phyloP scores from a whole-genome alignment of 2,113 vertebrate genomes.

The Vulpes lagopus region DNA sequence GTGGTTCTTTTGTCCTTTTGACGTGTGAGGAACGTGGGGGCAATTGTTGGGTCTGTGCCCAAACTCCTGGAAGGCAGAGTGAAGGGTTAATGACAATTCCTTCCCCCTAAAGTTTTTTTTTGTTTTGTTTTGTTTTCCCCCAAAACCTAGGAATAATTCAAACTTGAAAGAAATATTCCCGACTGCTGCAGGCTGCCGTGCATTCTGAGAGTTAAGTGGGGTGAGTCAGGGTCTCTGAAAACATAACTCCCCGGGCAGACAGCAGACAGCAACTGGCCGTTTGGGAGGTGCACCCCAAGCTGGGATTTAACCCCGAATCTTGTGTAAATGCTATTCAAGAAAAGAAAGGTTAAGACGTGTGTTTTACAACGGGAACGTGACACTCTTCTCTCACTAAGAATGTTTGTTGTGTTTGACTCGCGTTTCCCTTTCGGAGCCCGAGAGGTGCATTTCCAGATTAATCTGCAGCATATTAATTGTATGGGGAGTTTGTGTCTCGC shows the following conservation, averaged over 20 bases:
- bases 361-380: neutral
- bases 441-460: slow-evolving; percentile 28
- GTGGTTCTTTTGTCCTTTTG: neutral
- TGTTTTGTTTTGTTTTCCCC: no score
- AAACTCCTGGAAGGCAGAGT: neutral
- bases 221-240: neutral
- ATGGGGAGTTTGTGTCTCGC: neutral
- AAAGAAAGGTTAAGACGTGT: neutral
- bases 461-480: slow-evolving; percentile 50
- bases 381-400: neutral
- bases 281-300: neutral
- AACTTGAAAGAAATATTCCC: neutral
- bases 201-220: neutral
- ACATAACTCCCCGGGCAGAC: neutral
- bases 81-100: neutral
- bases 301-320: neutral
- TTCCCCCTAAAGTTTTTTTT: neutral
- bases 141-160: neutral
- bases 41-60: neutral
- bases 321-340: neutral
- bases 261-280: neutral
- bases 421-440: neutral
- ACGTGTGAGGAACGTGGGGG: neutral
- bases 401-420: slow-evolving; percentile 50
- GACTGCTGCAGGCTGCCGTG: neutral